Conservation (phyloP, 2,797 vertebrate genomes). For the Emydoidea blandingii region DNA sequence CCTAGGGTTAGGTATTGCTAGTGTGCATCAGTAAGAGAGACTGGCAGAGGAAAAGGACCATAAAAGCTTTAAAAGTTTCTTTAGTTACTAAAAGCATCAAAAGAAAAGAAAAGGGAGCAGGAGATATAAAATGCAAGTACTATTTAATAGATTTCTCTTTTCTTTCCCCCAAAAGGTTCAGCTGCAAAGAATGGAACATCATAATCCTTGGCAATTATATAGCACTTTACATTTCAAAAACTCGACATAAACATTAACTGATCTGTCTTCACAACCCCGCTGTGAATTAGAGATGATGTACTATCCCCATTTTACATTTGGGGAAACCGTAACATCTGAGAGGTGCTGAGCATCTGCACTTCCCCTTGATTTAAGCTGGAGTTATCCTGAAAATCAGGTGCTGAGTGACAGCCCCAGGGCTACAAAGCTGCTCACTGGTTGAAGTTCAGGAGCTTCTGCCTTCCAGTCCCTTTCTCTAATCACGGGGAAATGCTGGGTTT, state of each 20-base stretch:
- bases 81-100: conserved; percentile 68
- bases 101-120: conserved; percentile 59
- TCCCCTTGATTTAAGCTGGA: neutral
- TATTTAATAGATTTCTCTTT: conserved; percentile 76
- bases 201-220: conserved; percentile 78
- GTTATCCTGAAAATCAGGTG: neutral
- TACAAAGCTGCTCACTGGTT: neutral
- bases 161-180: conserved; percentile 74
- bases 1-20: neutral
- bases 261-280: conserved; percentile 76
- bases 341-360: neutral
- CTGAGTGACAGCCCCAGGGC: conserved; percentile 25
- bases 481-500: fast-evolving
- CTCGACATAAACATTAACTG: conserved; percentile 78
- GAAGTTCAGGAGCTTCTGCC: conserved; percentile 25
- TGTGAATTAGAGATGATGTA: conserved; percentile 72
- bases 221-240: conserved; percentile 78
- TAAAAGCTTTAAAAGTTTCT: conserved; percentile 37
- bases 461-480: neutral
- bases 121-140: conserved; percentile 68
- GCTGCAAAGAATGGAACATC: conserved; percentile 76
- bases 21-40: neutral
- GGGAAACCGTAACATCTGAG: conserved; percentile 64
- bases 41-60: conserved; percentile 22
- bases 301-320: conserved; percentile 72